These are phyloP conservation scores for Butorides virescens DNA, from an alignment of 2,113 vertebrate genomes.

Conservation along the genomic window DNA sequence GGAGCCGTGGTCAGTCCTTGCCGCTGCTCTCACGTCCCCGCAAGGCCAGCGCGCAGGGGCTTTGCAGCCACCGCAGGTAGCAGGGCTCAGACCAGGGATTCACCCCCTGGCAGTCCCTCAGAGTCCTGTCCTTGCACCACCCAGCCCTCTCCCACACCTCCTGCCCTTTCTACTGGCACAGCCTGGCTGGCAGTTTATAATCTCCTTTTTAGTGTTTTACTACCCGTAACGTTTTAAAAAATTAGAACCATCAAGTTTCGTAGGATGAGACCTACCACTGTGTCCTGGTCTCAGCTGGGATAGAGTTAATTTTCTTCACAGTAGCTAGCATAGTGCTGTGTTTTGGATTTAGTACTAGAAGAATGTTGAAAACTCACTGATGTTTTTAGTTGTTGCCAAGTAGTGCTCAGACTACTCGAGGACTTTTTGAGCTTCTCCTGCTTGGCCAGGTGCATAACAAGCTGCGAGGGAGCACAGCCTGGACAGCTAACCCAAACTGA, in stretches of 20 bases:
- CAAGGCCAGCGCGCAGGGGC: too few relatives aligned
- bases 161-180: not conserved
- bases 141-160: not conserved
- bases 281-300: too few relatives aligned
- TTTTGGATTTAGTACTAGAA: too few relatives aligned
- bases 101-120: fast-evolving
- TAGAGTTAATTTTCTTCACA: too few relatives aligned
- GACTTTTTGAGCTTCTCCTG: too few relatives aligned
- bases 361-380: too few relatives aligned
- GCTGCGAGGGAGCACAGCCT: too few relatives aligned
- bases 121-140: not conserved
- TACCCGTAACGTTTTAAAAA: not conserved
- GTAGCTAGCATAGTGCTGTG: too few relatives aligned
- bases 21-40: not conserved
- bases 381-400: too few relatives aligned
- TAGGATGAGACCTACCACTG: not conserved
- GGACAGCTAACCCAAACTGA: too few relatives aligned
- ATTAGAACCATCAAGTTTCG: not conserved
- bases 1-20: not conserved
- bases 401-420: too few relatives aligned
- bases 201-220: not conserved
- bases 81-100: not conserved
- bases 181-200: not conserved
- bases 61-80: not conserved
- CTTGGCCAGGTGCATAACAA: too few relatives aligned